These are phyloP conservation scores for Synanceia verrucosa DNA, from an alignment of 2,797 vertebrate species.

Conservation along the genomic window DNA sequence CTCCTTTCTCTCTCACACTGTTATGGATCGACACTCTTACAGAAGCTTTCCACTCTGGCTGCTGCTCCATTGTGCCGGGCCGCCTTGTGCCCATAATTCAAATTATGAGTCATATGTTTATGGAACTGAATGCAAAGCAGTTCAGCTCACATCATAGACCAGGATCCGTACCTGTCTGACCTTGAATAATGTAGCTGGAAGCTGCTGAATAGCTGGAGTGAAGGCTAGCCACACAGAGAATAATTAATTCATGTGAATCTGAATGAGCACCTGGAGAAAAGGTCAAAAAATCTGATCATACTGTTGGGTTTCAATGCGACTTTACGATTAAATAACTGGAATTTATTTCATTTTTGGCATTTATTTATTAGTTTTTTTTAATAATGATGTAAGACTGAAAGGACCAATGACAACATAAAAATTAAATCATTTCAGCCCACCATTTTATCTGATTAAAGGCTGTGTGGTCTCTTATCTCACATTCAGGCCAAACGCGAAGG, in stretches of 20 bases:
- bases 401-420: not conserved
- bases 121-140: constrained; percentile 75
- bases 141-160: constrained; percentile 31
- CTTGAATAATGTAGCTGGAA: constrained; percentile 46
- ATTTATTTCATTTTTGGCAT: no score
- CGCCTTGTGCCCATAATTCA: constrained; percentile 64
- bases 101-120: constrained; percentile 71
- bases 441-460: no score
- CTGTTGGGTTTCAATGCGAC: no score
- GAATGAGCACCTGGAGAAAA: constrained; percentile 2
- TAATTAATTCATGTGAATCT: not conserved
- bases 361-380: no score
- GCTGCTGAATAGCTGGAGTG: constrained; percentile 19
- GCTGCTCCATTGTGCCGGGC: constrained; percentile 3
- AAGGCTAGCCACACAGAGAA: not conserved
- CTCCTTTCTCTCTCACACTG: constrained; percentile 54
- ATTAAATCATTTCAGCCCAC: not conserved
- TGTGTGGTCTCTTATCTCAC: no score
- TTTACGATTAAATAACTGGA: no score
- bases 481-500: no score
- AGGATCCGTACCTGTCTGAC: constrained; percentile 42
- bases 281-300: not conserved
- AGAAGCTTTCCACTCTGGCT: constrained; percentile 30
- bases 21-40: constrained; percentile 37
- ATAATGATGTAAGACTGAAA: not conserved